Conservation (phyloP, 2,888 invertebrate genomes). For the Drosophila monieri region DNA sequence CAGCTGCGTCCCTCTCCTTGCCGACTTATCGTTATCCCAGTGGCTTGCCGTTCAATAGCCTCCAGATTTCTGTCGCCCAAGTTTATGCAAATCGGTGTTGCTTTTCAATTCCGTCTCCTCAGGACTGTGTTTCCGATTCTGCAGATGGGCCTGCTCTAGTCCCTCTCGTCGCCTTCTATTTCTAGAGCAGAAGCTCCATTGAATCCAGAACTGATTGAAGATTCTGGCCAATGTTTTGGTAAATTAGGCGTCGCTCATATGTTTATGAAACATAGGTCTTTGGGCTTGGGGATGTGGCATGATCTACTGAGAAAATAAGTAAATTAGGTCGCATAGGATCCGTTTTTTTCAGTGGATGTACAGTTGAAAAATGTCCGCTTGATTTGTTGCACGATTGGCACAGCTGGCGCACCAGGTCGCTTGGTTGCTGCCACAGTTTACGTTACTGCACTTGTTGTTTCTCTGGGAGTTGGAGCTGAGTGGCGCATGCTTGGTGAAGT, state of each 20-base stretch:
- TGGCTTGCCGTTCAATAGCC: slow-evolving; percentile 65
- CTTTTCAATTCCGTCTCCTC: slow-evolving; percentile 72
- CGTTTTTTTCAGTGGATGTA: slow-evolving; percentile 13
- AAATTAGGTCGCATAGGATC: no score
- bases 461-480: slow-evolving; percentile 48
- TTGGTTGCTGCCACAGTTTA: slow-evolving; percentile 24
- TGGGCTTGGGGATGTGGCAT: no score
- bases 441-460: slow-evolving; percentile 16
- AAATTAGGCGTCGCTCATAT: no score
- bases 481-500: slow-evolving; percentile 56
- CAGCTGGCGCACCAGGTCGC: slow-evolving; percentile 52
- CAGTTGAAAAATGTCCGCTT: slow-evolving; percentile 66
- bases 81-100: slow-evolving; percentile 79
- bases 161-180: slow-evolving; percentile 62
- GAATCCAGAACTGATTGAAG: neutral
- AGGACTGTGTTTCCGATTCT: slow-evolving; percentile 34
- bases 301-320: no score
- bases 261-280: no score
- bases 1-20: neutral
- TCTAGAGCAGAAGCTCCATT: slow-evolving; percentile 52
- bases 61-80: slow-evolving; percentile 36
- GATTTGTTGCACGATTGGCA: slow-evolving; percentile 61
- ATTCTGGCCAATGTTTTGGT: no score
- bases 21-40: slow-evolving; percentile 56
- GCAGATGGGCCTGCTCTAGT: neutral